Evolutionary conservation across 2,888 invertebrate genomes (phyloP).

Genomic region (Strigamia maritima): DNA sequence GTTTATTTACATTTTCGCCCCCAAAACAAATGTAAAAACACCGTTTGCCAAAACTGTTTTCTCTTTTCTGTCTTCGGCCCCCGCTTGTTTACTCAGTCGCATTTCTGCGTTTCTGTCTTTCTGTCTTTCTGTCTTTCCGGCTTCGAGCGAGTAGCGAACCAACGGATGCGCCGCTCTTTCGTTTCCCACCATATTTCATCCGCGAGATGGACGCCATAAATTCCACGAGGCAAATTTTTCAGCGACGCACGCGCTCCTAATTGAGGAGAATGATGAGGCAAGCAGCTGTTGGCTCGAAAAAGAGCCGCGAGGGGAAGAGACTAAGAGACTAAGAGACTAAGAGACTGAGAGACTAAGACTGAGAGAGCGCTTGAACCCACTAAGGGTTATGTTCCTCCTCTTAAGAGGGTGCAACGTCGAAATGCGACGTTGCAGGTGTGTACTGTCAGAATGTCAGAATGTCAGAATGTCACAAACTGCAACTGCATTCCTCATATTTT

Average conservation of each 20-base stretch:
- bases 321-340: background rate
- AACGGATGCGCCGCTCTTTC: background rate
- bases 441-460: background rate
- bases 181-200: background rate
- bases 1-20: background rate
- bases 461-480: too few relatives aligned
- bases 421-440: background rate
- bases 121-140: background rate
- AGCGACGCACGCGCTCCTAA: background rate
- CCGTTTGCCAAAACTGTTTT: background rate
- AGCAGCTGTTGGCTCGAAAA: background rate
- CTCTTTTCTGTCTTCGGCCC: too few relatives aligned
- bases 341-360: background rate
- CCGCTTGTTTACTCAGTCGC: background rate
- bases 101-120: background rate
- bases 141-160: background rate
- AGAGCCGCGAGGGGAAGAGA: background rate
- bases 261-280: constrained; percentile 8
- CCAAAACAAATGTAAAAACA: background rate
- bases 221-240: constrained; percentile 1
- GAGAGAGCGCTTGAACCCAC: background rate
- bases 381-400: background rate
- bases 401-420: constrained; percentile 2
- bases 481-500: too few relatives aligned
- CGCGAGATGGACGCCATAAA: background rate